phyloP scores from a whole-genome alignment of 1,140 invertebrate genomes.

The Orchesella cincta region DNA sequence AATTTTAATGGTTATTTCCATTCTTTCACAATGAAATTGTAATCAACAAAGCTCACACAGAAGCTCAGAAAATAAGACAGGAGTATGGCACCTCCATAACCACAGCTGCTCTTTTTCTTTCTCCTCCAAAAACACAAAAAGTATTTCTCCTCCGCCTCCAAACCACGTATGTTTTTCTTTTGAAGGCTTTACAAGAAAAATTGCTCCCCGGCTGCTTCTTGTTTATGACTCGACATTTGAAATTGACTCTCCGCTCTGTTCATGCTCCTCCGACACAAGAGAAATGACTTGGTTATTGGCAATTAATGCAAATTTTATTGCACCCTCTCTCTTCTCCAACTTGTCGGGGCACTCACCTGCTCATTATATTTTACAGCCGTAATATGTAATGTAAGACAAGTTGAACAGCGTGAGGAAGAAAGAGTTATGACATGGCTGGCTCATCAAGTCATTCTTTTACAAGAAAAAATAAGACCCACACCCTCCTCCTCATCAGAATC shows the following conservation, averaged over 20 bases:
- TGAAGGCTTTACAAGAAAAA: too few species aligned
- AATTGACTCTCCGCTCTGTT: too few species aligned
- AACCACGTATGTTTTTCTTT: too few species aligned
- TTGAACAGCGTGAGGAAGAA: too few species aligned
- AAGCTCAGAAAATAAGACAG: not conserved
- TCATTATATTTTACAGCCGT: not conserved
- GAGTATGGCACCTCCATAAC: not conserved
- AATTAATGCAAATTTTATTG: constrained; percentile 30
- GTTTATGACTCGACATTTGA: too few species aligned
- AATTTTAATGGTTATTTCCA: constrained; percentile 23
- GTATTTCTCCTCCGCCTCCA: too few species aligned
- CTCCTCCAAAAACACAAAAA: too few species aligned
- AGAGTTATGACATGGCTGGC: not conserved
- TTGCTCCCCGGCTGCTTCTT: too few species aligned
- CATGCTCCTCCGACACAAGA: not conserved
- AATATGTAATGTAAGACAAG: not conserved
- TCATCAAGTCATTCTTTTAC: not conserved
- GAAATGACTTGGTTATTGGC: constrained; percentile 27
- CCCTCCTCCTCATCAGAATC: not conserved
- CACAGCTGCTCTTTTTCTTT: not conserved
- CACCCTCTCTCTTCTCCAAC: constrained; percentile 7
- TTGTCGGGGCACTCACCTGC: constrained; percentile 23
- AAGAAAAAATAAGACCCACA: not conserved
- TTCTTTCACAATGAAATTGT: constrained; percentile 16
- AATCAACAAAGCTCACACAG: not conserved